Percentiles rank a stretch among this genome's conserved stretches.
phyloP scores from a whole-genome alignment of 2,797 vertebrate species.

The Limnodromus scolopaceus region DNA sequence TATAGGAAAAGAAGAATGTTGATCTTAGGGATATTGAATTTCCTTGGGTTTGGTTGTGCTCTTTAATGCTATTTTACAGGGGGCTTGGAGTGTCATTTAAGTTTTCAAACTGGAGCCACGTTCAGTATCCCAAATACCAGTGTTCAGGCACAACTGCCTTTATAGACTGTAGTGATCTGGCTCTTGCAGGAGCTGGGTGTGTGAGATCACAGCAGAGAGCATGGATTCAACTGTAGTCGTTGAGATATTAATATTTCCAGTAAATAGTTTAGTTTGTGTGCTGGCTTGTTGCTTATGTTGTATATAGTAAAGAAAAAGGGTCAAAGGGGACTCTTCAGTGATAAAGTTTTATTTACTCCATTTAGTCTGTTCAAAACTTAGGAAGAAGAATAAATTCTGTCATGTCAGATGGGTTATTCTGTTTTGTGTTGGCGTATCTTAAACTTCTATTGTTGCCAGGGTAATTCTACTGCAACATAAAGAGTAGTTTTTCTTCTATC shows the following conservation, averaged over 20 bases:
- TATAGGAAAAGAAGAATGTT: background rate
- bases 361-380: background rate
- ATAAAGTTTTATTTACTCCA: background rate
- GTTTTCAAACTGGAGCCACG: background rate
- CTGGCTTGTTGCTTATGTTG: background rate
- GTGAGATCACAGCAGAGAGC: background rate
- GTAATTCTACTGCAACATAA: background rate
- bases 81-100: too few species aligned
- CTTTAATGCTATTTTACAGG: background rate
- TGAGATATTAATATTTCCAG: background rate
- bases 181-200: background rate
- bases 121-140: background rate
- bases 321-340: background rate
- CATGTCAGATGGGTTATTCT: background rate
- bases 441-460: background rate
- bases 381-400: background rate
- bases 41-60: background rate
- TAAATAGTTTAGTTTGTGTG: background rate
- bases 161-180: rapidly evolving
- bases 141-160: background rate
- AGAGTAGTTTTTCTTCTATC: background rate
- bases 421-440: background rate
- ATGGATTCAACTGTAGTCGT: background rate
- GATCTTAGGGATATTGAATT: background rate
- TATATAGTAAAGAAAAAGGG: background rate